Base-by-base conservation (phyloP, 2,797 vertebrate genomes). In the Typhlichthys subterraneus region DNA sequence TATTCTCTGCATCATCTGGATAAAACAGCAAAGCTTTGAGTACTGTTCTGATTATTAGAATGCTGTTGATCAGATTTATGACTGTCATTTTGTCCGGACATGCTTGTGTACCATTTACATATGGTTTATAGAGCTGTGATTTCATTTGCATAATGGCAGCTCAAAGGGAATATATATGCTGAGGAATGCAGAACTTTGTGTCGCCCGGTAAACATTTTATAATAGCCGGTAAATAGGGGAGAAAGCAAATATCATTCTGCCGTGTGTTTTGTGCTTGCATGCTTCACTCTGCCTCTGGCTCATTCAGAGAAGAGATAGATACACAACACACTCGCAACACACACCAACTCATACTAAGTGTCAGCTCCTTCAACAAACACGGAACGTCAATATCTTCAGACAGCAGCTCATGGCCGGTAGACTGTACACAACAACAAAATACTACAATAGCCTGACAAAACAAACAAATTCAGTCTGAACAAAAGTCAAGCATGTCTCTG, bases 81-180 rank as follows among this genome's bases (percentile, higher is more conserved):
- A 70, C 64, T 69, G 75, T 79, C 82, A 87, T 89, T 91, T 89
- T 5, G 77, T 62, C 70, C 47, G 80, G 85, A 82, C 84, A 85
- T 84, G 84, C 82, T 82, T 84, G 81, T 88, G 88, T 86, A 63
- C 82, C 76, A 91, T 90, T 88, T 89, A 84, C 82, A 85, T 83
- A 78, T 79, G 81, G 71, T 90, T 88, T 88, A 86, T 90, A 84
- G 86, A 81, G 84, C 78, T 55, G 75, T 67, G 66, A 82, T 75
- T 75, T 75, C 70, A 90, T 93, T 89, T 90, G 86, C 89, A 91
- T 91, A 87, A 88, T 87, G 86, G 82, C 64, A 75, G 85, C 79
- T 75, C 70, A 87, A 81, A 85, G 80, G 81, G 78, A 85, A 89
- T 78, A 61, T 86, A 89, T 78, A 61, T 86, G 87, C 83, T 88